Percentiles rank a stretch among this genome's conserved stretches.
phyloP scores from a whole-genome alignment of 1,140 invertebrate genomes.

The Idris sp. region DNA sequence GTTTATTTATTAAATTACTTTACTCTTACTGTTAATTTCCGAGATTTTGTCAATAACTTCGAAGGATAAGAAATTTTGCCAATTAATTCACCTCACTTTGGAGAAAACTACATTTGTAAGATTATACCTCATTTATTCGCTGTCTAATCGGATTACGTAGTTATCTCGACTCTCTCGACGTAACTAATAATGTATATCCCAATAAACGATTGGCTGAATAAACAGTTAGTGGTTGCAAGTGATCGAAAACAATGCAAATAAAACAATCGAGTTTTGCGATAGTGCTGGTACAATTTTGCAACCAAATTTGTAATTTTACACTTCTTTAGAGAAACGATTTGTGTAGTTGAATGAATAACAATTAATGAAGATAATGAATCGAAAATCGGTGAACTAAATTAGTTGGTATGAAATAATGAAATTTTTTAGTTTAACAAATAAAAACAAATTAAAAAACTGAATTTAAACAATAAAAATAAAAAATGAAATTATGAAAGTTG shows the following conservation, averaged over 20 bases:
- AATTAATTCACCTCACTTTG: conserved; percentile 41
- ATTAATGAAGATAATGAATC: conserved; percentile 3
- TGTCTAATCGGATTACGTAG: conserved; percentile 46
- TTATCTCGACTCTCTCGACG: conserved; percentile 30
- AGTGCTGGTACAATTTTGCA: conserved; percentile 22
- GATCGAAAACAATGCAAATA: conserved; percentile 50
- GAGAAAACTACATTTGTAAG: conserved; percentile 56
- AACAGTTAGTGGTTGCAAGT: conserved; percentile 44
- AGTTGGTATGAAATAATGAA: not conserved
- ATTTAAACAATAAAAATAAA: no score
- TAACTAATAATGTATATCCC: conserved; percentile 46
- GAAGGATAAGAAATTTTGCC: conserved; percentile 30
- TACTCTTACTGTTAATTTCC: no score
- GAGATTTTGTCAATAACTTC: conserved; percentile 18
- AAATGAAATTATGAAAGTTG: no score
- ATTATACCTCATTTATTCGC: conserved; percentile 50
- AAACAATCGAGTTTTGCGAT: conserved; percentile 36
- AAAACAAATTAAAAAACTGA: no score
- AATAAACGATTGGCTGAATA: conserved; percentile 47
- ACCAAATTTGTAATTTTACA: no score
- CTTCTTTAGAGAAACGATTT: conserved; percentile 6
- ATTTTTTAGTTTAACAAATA: no score
- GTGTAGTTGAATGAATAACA: conserved; percentile 5
- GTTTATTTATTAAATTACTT: no score
- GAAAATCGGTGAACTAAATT: conserved; percentile 1